These are phyloP conservation scores for Ibidorhyncha struthersii DNA, from an alignment of 2,113 vertebrate species.

Conservation along the genomic window DNA sequence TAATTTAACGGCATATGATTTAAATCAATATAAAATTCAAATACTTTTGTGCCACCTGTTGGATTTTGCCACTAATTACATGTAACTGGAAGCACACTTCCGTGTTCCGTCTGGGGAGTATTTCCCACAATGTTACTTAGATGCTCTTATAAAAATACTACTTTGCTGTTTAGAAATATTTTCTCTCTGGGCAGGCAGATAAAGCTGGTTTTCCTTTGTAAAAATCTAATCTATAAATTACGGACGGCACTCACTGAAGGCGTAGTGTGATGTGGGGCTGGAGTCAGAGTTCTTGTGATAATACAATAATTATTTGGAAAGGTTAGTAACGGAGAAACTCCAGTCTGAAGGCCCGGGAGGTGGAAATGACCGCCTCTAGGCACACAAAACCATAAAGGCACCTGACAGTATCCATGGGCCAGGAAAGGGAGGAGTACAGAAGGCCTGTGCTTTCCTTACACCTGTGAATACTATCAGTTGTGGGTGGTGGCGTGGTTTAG, in stretches of 20 bases:
- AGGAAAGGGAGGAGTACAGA: neutral
- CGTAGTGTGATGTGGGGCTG: fast-evolving
- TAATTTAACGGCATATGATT: constrained; percentile 1
- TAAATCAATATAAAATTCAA: constrained; percentile 71
- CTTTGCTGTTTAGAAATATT: neutral
- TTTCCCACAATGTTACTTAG: neutral
- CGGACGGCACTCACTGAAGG: fast-evolving
- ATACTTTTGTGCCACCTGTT: constrained; percentile 84
- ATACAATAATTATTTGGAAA: neutral
- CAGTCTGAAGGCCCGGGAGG: fast-evolving
- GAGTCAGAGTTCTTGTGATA: neutral
- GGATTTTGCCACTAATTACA: constrained; percentile 78
- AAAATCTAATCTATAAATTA: neutral
- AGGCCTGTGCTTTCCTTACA: neutral
- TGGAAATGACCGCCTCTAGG: neutral
- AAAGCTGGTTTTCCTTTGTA: neutral
- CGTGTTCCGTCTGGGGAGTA: neutral
- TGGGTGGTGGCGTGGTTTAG: too few species aligned
- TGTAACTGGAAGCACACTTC: neutral
- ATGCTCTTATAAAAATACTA: neutral
- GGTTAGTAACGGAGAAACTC: neutral
- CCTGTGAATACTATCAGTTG: neutral
- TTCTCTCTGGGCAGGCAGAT: neutral
- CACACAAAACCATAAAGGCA: neutral
- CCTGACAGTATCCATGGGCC: neutral